Evolutionary conservation across 2,113 vertebrate species (phyloP).

Genomic region (Tachycineta bicolor): DNA sequence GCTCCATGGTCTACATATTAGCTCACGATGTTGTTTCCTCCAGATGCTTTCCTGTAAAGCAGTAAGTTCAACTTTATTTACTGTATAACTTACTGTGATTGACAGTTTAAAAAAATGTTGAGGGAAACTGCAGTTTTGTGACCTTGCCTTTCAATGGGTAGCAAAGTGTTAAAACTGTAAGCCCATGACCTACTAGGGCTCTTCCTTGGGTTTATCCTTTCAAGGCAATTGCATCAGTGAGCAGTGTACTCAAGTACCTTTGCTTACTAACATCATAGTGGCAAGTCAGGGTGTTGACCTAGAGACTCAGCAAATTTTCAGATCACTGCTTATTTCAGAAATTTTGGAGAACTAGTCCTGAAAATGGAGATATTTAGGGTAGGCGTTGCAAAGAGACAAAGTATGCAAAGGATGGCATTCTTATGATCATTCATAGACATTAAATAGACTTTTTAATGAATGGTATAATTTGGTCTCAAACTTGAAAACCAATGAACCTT

Average conservation of each 20-base stretch:
- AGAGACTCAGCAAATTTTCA: not conserved
- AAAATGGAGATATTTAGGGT: not conserved
- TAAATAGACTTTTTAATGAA: not conserved
- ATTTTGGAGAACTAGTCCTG: not conserved
- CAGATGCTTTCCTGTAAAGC: not conserved
- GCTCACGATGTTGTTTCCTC: not conserved
- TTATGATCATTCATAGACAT: not conserved
- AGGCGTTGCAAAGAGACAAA: not conserved
- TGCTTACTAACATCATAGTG: fast-evolving
- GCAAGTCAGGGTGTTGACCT: not conserved
- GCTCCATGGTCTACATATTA: not conserved
- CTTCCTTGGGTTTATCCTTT: not conserved
- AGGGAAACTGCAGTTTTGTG: not conserved
- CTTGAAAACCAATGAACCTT: not conserved
- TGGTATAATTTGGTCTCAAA: not conserved
- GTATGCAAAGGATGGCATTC: not conserved
- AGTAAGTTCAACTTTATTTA: not conserved
- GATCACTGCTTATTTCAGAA: not conserved
- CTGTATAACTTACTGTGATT: not conserved
- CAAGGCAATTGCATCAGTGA: not conserved
- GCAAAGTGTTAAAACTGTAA: not conserved
- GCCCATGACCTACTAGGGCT: not conserved
- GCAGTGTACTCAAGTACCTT: not conserved
- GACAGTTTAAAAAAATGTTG: not conserved
- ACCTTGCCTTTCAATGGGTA: not conserved